phyloP scores from a whole-genome alignment of 2,888 invertebrate genomes.

The Hetaerina titia region DNA sequence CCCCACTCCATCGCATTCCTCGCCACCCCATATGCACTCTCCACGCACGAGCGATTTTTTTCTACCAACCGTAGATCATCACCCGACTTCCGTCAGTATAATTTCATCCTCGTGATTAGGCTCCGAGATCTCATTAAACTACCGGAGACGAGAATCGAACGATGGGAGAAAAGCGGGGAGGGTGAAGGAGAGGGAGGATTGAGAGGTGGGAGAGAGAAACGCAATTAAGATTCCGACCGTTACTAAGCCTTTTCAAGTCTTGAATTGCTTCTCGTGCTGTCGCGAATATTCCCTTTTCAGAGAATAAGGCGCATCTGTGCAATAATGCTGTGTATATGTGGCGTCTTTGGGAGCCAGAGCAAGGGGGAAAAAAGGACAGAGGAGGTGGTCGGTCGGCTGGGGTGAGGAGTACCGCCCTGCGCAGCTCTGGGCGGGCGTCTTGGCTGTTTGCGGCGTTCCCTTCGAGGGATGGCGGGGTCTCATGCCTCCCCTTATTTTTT shows the following conservation, averaged over 20 bases:
- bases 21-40: not conserved
- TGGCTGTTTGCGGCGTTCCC: not conserved
- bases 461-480: no score
- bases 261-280: not conserved
- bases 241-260: not conserved
- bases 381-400: not conserved
- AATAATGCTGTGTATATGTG: not conserved
- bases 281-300: slow-evolving; percentile 19
- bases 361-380: not conserved
- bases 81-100: not conserved
- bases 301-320: not conserved
- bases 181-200: not conserved
- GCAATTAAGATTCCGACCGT: slow-evolving; percentile 22
- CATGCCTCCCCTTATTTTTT: no score
- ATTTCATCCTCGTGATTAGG: not conserved
- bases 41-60: not conserved
- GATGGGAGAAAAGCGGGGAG: not conserved
- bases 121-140: not conserved
- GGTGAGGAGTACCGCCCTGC: not conserved
- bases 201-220: not conserved
- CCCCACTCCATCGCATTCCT: not conserved
- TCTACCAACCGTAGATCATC: not conserved
- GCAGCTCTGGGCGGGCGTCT: not conserved
- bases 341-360: not conserved
- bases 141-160: not conserved